Conservation (phyloP, 2,113 vertebrate species). For the Pelecanus crispus region DNA sequence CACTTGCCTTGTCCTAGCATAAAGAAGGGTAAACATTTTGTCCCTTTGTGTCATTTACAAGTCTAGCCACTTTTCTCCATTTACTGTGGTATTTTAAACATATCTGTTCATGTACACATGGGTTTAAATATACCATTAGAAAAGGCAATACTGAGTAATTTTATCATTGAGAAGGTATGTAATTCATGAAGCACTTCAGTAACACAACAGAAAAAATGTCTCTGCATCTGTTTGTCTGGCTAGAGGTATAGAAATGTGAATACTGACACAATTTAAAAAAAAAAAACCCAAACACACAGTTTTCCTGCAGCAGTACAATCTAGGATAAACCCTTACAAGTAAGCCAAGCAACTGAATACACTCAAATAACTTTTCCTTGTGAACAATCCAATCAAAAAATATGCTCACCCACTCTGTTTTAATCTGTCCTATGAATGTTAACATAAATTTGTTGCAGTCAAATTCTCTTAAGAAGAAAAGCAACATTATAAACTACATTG, state of each 20-base stretch:
- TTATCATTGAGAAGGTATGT: background rate
- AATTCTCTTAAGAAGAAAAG: background rate
- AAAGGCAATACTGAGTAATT: background rate
- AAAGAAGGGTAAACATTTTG: background rate
- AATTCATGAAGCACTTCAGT: background rate
- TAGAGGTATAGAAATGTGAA: background rate
- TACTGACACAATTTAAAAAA: background rate
- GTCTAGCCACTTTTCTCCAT: background rate
- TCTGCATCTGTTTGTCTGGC: background rate
- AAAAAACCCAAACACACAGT: background rate
- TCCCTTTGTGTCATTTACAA: background rate
- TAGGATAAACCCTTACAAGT: background rate
- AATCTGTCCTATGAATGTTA: background rate
- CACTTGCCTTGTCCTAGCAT: background rate
- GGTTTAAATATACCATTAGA: background rate
- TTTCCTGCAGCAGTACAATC: background rate
- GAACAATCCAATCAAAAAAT: background rate
- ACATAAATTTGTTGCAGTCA: background rate
- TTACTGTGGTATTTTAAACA: background rate
- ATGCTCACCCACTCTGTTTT: background rate
- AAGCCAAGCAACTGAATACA: background rate
- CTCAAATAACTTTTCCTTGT: background rate
- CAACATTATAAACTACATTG: accelerated
- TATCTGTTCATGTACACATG: background rate
- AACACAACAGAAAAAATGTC: background rate